These are phyloP conservation scores for Cynopterus brachyotis DNA, from an alignment of 2,113 vertebrate genomes.

Conservation along the genomic window DNA sequence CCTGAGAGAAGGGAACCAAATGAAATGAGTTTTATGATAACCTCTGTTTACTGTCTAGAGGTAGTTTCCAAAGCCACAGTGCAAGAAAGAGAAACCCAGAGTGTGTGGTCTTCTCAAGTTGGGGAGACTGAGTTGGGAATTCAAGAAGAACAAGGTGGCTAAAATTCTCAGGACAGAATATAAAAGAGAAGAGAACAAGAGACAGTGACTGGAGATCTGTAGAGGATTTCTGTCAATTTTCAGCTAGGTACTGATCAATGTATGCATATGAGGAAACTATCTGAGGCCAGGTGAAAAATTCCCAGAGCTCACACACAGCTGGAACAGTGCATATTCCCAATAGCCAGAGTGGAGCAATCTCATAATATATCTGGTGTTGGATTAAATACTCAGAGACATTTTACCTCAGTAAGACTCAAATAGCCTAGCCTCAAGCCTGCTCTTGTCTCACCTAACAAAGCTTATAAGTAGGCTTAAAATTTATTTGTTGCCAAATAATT, in stretches of 20 bases:
- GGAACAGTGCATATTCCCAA: neutral
- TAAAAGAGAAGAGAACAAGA: neutral
- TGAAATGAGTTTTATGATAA: neutral
- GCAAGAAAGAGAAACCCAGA: neutral
- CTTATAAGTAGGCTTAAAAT: neutral
- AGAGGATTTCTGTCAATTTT: neutral
- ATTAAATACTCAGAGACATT: neutral
- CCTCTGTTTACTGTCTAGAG: neutral
- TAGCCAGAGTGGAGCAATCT: neutral
- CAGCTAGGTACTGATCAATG: neutral
- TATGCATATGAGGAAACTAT: neutral
- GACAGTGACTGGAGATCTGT: neutral
- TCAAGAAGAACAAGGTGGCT: neutral
- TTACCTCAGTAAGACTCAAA: neutral
- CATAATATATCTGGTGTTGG: neutral
- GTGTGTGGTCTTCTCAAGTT: neutral
- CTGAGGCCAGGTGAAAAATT: neutral
- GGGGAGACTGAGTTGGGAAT: neutral
- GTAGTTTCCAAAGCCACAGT: neutral
- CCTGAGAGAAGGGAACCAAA: neutral
- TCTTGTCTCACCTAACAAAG: neutral
- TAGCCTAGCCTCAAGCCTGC: neutral
- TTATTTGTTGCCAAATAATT: slow-evolving; percentile 13
- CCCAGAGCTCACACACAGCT: neutral
- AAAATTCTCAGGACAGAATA: neutral